Percentiles rank a stretch among this genome's conserved stretches.
Evolutionary conservation across 2,797 vertebrate species (phyloP).

Genomic region (Enteromius fasciolatus): DNA sequence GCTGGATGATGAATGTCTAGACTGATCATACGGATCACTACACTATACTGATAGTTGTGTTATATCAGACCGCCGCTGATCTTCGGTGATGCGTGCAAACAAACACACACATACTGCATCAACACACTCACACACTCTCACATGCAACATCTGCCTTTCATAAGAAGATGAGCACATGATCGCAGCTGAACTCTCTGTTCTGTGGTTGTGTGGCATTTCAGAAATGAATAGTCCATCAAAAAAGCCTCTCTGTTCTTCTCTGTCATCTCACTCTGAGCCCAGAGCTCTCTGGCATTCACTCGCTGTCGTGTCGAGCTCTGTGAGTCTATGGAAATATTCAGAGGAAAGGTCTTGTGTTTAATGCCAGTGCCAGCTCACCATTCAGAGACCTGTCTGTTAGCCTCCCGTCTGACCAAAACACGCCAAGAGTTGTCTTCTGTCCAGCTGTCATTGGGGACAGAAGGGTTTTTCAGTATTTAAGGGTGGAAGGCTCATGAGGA

Average conservation of each 20-base stretch:
- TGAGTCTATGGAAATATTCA: conserved; percentile 11
- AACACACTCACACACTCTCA: not conserved
- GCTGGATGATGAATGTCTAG: too few relatives aligned
- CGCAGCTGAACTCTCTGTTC: not conserved
- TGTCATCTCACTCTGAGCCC: conserved; percentile 17
- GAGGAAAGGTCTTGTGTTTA: conserved; percentile 36
- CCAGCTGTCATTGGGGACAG: conserved; percentile 5
- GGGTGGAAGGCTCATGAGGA: too few relatives aligned
- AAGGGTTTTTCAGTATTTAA: not conserved
- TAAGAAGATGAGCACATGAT: conserved; percentile 3
- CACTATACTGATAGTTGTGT: not conserved
- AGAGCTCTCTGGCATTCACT: conserved; percentile 10
- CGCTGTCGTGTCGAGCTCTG: conserved; percentile 14
- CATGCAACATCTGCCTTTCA: not conserved
- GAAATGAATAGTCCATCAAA: conserved; percentile 25
- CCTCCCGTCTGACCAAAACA: not conserved
- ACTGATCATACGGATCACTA: not conserved
- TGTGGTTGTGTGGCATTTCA: conserved; percentile 22
- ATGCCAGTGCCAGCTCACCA: conserved; percentile 19
- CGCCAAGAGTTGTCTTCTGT: not conserved
- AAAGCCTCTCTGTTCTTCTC: conserved; percentile 8
- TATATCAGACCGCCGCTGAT: not conserved
- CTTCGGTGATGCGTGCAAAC: not conserved
- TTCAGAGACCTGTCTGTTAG: conserved; percentile 5
- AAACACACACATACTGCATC: not conserved